Evolutionary conservation across 2,888 invertebrate species (phyloP).

Genomic region (Polyploca ridens): DNA sequence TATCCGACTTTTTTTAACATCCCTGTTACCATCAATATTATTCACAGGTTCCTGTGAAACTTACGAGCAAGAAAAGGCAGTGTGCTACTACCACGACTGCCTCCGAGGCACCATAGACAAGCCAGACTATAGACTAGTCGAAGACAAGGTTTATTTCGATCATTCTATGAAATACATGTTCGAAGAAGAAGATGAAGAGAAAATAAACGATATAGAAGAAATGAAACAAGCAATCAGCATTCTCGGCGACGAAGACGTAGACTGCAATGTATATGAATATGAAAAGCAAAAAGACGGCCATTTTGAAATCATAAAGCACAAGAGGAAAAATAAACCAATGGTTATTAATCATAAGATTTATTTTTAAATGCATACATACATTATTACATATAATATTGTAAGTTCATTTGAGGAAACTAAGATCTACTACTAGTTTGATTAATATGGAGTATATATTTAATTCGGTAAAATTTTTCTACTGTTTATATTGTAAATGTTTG

Average conservation of each 20-base stretch:
- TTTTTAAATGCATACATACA: constrained; percentile 55
- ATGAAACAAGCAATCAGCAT: constrained; percentile 2
- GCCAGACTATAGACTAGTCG: constrained; percentile 73
- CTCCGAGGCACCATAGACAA: constrained; percentile 74
- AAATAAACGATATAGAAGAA: constrained; percentile 28
- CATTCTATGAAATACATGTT: constrained; percentile 69
- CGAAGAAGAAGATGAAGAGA: constrained; percentile 44
- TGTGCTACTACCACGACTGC: constrained; percentile 84
- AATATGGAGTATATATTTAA: not conserved
- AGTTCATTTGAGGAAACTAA: not conserved
- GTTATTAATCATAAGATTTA: constrained; percentile 79
- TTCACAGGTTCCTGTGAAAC: constrained; percentile 85
- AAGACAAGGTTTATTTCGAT: constrained; percentile 75
- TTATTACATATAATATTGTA: not conserved
- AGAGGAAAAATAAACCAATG: constrained; percentile 71
- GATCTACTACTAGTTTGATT: not conserved
- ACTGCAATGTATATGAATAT: constrained; percentile 23
- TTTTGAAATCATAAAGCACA: constrained; percentile 45
- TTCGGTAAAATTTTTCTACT: not conserved
- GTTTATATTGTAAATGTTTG: too few relatives aligned
- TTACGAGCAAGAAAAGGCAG: constrained; percentile 85
- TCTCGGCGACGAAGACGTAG: constrained; percentile 16
- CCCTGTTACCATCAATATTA: too few relatives aligned
- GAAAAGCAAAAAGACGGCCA: constrained; percentile 27
- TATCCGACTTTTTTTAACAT: too few relatives aligned